A percentile compares a stretch with the other conserved stretches of the same genome.
Conservation (phyloP, 2,113 vertebrate species). For the Axis porcinus region DNA sequence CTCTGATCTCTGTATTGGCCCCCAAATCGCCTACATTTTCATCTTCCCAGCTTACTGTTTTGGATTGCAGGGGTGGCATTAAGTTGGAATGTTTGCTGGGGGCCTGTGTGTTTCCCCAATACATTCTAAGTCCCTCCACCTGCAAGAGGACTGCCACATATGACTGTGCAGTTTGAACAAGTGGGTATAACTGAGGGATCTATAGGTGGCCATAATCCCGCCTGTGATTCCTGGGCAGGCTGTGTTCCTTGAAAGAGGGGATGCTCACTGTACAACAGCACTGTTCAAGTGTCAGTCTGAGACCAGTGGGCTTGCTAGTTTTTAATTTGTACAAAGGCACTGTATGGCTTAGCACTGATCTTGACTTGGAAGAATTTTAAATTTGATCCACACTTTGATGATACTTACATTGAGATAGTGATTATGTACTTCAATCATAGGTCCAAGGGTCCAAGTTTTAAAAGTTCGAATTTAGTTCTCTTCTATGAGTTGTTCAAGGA, state of each 20-base stretch:
- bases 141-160: background rate
- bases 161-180: background rate
- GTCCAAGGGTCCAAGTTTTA: background rate
- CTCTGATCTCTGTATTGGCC: background rate
- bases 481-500: background rate
- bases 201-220: background rate
- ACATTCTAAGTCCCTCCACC: background rate
- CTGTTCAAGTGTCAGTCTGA: background rate
- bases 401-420: background rate
- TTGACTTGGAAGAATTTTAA: background rate
- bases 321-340: background rate
- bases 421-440: background rate
- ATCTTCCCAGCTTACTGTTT: background rate
- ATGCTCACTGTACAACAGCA: background rate
- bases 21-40: background rate
- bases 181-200: background rate
- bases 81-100: background rate
- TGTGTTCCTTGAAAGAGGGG: background rate
- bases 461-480: background rate
- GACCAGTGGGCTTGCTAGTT: background rate
- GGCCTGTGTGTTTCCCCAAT: background rate
- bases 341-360: background rate
- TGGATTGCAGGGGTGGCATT: background rate
- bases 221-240: background rate
- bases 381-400: background rate